Percentiles rank a stretch among this genome's conserved stretches.
Evolutionary conservation across 2,113 vertebrate species (phyloP).

Genomic region (Natator depressus): DNA sequence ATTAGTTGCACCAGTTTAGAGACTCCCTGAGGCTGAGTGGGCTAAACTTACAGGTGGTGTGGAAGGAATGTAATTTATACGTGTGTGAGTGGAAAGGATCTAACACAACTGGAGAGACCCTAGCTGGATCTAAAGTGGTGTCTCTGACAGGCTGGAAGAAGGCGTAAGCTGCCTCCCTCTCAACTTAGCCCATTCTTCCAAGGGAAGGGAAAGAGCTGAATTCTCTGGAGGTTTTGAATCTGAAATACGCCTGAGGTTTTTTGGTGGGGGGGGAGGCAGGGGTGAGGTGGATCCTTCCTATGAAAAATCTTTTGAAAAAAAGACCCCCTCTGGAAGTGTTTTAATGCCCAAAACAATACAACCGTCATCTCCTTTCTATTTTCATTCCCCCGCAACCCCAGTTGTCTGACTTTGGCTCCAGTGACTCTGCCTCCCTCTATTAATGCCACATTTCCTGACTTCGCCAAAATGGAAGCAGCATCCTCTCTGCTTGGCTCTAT

Average conservation of each 20-base stretch:
- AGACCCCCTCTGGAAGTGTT: not conserved
- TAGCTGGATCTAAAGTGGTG: not conserved
- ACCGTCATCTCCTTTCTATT: not conserved
- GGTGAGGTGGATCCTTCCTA: not conserved
- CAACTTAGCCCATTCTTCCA: not conserved
- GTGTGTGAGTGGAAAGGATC: not conserved
- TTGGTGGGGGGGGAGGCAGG: not conserved
- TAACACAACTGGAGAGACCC: not conserved
- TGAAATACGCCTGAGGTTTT: not conserved
- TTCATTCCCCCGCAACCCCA: not conserved
- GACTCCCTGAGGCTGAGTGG: not conserved
- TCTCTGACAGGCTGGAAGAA: not conserved
- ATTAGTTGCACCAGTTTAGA: not conserved
- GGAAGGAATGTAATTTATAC: not conserved
- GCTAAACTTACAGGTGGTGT: not conserved
- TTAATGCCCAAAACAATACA: not conserved
- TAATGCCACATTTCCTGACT: rapidly evolving
- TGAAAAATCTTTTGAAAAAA: not conserved
- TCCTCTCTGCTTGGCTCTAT: not conserved
- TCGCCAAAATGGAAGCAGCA: rapidly evolving
- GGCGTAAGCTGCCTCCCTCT: not conserved
- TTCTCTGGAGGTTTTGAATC: not conserved
- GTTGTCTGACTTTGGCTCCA: not conserved
- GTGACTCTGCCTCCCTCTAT: not conserved
- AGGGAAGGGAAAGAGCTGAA: not conserved